phyloP scores from a whole-genome alignment of 2,113 vertebrate species.

The Muntiacus reevesi region DNA sequence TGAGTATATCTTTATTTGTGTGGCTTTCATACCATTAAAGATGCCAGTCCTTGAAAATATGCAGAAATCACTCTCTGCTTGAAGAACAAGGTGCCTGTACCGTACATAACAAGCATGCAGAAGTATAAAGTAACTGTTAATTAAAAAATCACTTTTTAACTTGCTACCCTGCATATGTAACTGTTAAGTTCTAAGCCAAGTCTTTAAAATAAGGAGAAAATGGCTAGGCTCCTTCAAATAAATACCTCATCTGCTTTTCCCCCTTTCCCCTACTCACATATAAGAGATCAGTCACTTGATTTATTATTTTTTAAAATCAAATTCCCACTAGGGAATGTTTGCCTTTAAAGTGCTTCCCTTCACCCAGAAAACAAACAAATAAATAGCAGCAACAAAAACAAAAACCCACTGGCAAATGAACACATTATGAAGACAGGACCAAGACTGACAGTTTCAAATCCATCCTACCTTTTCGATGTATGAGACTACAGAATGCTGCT shows the following conservation, averaged over 20 bases:
- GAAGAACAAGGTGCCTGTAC: slow-evolving; percentile 54
- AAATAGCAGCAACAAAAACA: background rate
- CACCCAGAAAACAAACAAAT: background rate
- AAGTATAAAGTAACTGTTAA: slow-evolving; percentile 68
- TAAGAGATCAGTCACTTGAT: slow-evolving; percentile 42
- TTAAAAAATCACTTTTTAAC: slow-evolving; percentile 61
- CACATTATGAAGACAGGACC: background rate
- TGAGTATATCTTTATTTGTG: slow-evolving; percentile 70
- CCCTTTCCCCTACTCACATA: background rate
- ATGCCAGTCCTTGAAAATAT: slow-evolving; percentile 77
- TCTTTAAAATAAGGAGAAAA: slow-evolving; percentile 77
- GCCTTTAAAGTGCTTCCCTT: background rate
- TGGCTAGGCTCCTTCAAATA: slow-evolving; percentile 45
- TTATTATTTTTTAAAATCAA: slow-evolving; percentile 1
- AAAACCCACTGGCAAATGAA: background rate
- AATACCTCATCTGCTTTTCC: background rate
- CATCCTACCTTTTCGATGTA: background rate
- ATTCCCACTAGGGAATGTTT: background rate
- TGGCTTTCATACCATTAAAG: slow-evolving; percentile 66
- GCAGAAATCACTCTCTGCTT: slow-evolving; percentile 70
- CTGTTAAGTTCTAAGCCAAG: slow-evolving; percentile 56
- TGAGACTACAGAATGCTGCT: background rate
- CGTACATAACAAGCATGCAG: slow-evolving; percentile 47
- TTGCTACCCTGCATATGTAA: slow-evolving; percentile 56
- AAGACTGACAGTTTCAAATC: background rate